Conservation (phyloP, 2,113 vertebrate species). For the Eublepharis macularius region DNA sequence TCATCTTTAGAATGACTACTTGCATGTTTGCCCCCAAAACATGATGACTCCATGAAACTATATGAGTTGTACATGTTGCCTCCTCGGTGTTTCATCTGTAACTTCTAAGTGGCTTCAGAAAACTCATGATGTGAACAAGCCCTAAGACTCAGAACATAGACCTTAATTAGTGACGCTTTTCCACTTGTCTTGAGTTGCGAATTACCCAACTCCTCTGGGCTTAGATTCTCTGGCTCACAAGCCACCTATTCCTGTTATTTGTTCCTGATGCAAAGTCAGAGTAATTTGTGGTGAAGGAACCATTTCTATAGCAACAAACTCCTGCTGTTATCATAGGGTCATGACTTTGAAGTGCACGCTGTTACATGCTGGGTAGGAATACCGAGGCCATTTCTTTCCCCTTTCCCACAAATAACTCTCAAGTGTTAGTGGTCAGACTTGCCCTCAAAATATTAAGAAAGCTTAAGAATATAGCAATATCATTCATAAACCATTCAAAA, state of each 20-base stretch:
- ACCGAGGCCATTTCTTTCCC: background rate
- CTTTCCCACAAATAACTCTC: background rate
- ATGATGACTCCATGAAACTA: background rate
- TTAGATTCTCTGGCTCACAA: background rate
- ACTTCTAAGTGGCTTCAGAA: background rate
- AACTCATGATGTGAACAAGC: background rate
- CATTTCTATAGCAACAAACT: slow-evolving; percentile 21
- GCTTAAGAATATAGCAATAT: too few species aligned
- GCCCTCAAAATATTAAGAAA: too few species aligned
- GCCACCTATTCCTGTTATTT: background rate
- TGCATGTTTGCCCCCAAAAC: background rate
- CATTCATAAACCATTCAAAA: too few species aligned
- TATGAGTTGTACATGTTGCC: background rate
- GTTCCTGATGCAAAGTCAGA: slow-evolving; percentile 7
- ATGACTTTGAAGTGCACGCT: background rate
- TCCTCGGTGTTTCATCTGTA: background rate
- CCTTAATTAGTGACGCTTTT: background rate
- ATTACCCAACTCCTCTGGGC: background rate
- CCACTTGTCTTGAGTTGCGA: background rate
- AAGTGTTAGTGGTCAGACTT: too few species aligned
- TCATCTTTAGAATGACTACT: background rate
- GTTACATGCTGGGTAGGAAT: background rate
- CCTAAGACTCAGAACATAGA: background rate
- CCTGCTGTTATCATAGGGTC: background rate
- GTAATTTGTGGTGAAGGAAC: slow-evolving; percentile 4